Conservation (phyloP, 2,797 vertebrate species). For the Xenopus petersii region DNA sequence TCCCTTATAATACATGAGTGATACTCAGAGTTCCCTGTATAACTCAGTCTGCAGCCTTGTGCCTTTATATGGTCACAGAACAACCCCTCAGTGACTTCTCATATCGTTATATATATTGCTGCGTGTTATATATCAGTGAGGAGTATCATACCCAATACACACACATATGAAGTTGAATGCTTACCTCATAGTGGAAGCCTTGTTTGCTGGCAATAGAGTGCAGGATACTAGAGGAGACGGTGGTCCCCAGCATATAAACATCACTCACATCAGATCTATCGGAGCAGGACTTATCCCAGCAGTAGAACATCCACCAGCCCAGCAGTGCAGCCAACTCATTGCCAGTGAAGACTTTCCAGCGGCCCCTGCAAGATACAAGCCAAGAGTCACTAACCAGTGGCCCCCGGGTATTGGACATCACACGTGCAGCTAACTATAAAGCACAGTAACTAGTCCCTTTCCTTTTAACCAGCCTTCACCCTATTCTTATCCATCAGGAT, state of each 20-base stretch:
- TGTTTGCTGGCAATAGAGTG: constrained; percentile 79
- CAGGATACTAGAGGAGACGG: constrained; percentile 90
- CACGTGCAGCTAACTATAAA: no score
- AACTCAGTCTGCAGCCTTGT: no score
- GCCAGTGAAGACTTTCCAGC: constrained; percentile 91
- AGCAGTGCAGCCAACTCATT: constrained; percentile 89
- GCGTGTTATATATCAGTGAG: no score
- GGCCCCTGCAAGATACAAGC: constrained; percentile 58
- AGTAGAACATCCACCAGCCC: constrained; percentile 93
- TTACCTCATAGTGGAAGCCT: constrained; percentile 90
- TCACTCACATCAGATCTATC: constrained; percentile 63
- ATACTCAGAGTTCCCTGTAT: no score
- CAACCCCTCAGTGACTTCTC: no score
- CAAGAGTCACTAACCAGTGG: background rate
- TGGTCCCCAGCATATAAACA: constrained; percentile 88
- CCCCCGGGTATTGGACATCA: background rate
- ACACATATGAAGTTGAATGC: constrained; percentile 4
- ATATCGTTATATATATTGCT: no score
- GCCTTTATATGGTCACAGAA: no score
- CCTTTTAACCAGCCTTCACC: no score
- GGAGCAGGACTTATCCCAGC: constrained; percentile 75
- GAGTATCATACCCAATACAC: background rate
- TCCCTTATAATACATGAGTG: no score
- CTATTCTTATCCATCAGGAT: no score
- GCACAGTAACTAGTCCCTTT: no score